Evolutionary conservation across 2,888 invertebrate genomes (phyloP).

Genomic region (Caenorhabditis becei): DNA sequence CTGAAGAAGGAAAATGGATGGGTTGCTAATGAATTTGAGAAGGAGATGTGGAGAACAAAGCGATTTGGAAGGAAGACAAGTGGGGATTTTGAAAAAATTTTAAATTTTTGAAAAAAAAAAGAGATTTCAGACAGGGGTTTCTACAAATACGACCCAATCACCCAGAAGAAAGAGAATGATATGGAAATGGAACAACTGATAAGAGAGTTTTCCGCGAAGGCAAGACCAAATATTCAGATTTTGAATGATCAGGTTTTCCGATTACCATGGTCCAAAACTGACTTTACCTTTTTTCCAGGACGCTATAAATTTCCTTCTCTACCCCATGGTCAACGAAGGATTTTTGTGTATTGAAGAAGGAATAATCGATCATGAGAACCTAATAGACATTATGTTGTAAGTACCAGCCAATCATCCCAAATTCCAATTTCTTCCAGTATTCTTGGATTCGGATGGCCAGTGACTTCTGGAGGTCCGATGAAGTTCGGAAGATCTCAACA

Average conservation of each 20-base stretch:
- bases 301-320: conserved; percentile 68
- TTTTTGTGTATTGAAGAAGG: conserved; percentile 72
- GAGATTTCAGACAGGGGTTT: conserved; percentile 70
- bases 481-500: conserved; percentile 58
- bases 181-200: conserved; percentile 69
- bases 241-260: conserved; percentile 45
- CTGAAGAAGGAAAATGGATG: conserved; percentile 69
- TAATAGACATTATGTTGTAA: conserved; percentile 76
- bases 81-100: too few species aligned
- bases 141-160: conserved; percentile 68
- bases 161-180: conserved; percentile 68
- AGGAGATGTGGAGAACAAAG: conserved; percentile 59
- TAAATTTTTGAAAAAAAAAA: too few species aligned
- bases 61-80: conserved; percentile 73
- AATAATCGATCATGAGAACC: conserved; percentile 66
- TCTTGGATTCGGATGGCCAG: conserved; percentile 75
- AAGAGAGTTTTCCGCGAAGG: conserved; percentile 26
- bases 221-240: conserved; percentile 46
- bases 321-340: conserved; percentile 75
- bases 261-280: not conserved
- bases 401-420: conserved; percentile 1
- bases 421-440: conserved; percentile 71
- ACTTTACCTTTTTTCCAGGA: conserved; percentile 59
- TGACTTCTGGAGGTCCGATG: conserved; percentile 72
- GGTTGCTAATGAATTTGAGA: conserved; percentile 62